Evolutionary conservation across 2,888 invertebrate species (phyloP).

Genomic region (Marronus borbonicus): DNA sequence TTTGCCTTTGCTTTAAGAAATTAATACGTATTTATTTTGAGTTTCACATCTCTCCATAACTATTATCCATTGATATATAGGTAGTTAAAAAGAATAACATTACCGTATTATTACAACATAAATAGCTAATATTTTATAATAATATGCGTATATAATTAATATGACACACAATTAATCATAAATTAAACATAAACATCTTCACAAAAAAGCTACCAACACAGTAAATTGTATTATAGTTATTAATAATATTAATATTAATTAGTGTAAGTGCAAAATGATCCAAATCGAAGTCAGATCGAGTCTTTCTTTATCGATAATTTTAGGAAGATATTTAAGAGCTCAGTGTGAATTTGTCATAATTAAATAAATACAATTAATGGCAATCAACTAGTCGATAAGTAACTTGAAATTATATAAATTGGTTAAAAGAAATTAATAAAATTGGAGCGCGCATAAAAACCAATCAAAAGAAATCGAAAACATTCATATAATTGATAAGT

Average conservation of each 20-base stretch:
- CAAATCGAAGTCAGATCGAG: too few relatives aligned
- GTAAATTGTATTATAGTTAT: conserved; percentile 42
- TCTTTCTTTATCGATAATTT: too few relatives aligned
- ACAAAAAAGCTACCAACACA: conserved; percentile 48
- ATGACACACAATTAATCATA: conserved; percentile 51
- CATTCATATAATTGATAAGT: too few relatives aligned
- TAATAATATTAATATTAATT: conserved; percentile 34
- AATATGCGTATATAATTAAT: conserved; percentile 49
- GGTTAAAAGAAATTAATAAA: too few relatives aligned
- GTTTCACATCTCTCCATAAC: conserved; percentile 15
- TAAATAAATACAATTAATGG: too few relatives aligned
- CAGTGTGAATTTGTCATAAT: too few relatives aligned
- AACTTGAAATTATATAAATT: too few relatives aligned
- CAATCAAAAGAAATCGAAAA: too few relatives aligned
- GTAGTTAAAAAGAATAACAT: conserved; percentile 30
- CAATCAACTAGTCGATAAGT: too few relatives aligned
- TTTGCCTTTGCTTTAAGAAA: conserved; percentile 14
- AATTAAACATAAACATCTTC: conserved; percentile 47
- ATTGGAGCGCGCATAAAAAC: too few relatives aligned
- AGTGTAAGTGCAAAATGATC: not conserved
- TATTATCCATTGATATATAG: not conserved
- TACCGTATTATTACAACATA: conserved; percentile 48
- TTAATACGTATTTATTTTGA: conserved; percentile 35
- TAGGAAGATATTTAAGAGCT: too few relatives aligned
- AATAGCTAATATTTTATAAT: conserved; percentile 46